Evolutionary conservation across 2,113 vertebrate genomes (phyloP), one percentile per base, ranked within the genome.

Genomic region (Silurus meridionalis): DNA sequence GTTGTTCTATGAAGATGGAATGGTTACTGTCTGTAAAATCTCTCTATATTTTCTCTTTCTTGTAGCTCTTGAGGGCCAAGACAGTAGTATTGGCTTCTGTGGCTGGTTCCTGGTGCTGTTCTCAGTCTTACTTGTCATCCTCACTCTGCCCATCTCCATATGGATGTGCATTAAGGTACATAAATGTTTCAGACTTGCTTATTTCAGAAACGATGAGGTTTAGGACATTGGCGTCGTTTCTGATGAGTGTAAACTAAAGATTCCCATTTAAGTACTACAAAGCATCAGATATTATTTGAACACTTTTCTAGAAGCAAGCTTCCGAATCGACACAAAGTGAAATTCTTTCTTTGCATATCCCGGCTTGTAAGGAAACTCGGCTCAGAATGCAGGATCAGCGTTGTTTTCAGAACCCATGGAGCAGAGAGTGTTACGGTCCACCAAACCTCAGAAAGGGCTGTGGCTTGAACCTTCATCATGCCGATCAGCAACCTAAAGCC

Each of bases 101-200:
- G 97, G 96, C 8, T 97, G 95, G 96, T 55, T 97, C 85, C 91
- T 99, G 93, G 96, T 98, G 55, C 1, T 80, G 0, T 0, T 90
- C 23, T 97, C 97, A 0, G 25, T 97, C 69, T 0, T 97, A 2
- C 90, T 99, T 82, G 95, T 94, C 1, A 0, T 96, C 60, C 0
- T 94, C 58, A 99, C 97, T 0, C 94, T 97, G 82, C 98, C 97
- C 1, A 0, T 98, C 55, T 98, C 98, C 8, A 77, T 99, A 89
- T 99, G 97, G 98, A 93, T 98, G 94, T 98, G 97, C 93, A 96
- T 99, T 88, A 99, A 98, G 97, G 97, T 99, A 95, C 37, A 37
- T 2, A 37, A 37, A 37, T 37, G 37, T 37, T 37, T 37, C 37
- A 37, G 37, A 37, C 37, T 2, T 48, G 21, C 53, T 48, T 8